Evolutionary conservation across 1,140 invertebrate species (phyloP), one percentile per base, ranked within the genome.

Genomic region (Portunus trituberculatus): DNA sequence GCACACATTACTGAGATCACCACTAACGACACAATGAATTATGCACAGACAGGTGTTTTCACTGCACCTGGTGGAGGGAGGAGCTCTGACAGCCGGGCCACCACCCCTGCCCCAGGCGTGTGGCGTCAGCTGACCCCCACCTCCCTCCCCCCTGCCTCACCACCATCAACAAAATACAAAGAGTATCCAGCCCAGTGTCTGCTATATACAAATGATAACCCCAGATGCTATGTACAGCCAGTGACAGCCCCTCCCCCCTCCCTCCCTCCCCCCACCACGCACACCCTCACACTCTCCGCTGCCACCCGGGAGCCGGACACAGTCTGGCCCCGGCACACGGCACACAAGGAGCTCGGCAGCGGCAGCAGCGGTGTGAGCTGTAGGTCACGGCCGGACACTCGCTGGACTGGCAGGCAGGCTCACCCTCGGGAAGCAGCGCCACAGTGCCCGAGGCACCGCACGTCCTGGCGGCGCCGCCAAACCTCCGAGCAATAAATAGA

Each of bases 111-210:
- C 67, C 67, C 39, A 6, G 39, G 39, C 6, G 39, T 39, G 39
- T 39, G 39, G 39, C 39, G 1, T n/a, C n/a, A n/a, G n/a, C 39
- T 39, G 39, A 76, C 20, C 67, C 67, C 67, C 67, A n/a, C 20
- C 67, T n/a, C 12, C 67, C 67, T 7, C 67, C 20, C 20, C 16
- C 67, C 67, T 25, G 67, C 67, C 67, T 76, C 67, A 76, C 67
- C 67, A n/a, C 67, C 67, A 76, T n/a, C 67, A 76, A n/a, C 16
- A 7, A 76, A 76, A 76, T 59, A n/a, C 12, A 20, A 76, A n/a
- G 67, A 76, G 67, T 76, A 76, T 76, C n/a, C 67, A 76, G 67
- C 67, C 67, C 67, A 76, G 39, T 76, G 67, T 76, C 25, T n/a
- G n/a, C 20, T 76, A 76, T 76, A 20, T 76, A 76, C 67, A 76